Evolutionary conservation across 2,797 vertebrate genomes (phyloP).

Genomic region (Syncerus caffer): DNA sequence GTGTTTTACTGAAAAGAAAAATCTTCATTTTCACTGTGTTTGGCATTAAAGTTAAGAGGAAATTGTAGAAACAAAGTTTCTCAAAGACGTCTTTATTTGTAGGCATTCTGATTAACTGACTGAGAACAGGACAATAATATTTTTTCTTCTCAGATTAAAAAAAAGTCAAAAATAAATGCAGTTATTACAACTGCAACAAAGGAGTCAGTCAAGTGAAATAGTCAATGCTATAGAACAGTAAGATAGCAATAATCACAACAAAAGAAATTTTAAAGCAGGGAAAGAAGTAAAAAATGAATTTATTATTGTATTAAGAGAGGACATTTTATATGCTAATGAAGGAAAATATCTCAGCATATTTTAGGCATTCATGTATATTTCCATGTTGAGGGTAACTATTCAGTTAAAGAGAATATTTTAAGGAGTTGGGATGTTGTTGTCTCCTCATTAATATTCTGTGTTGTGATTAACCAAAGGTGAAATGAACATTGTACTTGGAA

Average conservation of each 20-base stretch:
- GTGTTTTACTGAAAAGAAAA: constrained; percentile 49
- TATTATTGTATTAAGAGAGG: constrained; percentile 1
- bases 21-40: constrained; percentile 20
- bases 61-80: constrained; percentile 54
- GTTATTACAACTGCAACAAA: constrained; percentile 69
- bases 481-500: not conserved
- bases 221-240: constrained; percentile 58
- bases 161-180: constrained; percentile 66
- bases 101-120: constrained; percentile 63
- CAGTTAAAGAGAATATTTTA: not conserved
- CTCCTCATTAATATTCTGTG: not conserved
- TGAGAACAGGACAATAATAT: constrained; percentile 57
- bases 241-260: constrained; percentile 70
- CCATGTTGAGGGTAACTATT: not conserved
- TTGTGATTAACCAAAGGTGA: not conserved
- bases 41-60: constrained; percentile 63
- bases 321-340: constrained; percentile 31
- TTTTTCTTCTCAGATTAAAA: constrained; percentile 54
- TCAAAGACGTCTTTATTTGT: not conserved
- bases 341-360: constrained; percentile 1
- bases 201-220: constrained; percentile 53
- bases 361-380: not conserved
- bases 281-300: constrained; percentile 67
- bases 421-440: not conserved
- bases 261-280: constrained; percentile 57